Percentiles rank a stretch among this genome's conserved stretches.
Evolutionary conservation across 2,113 vertebrate genomes (phyloP).

Genomic region (Tachuris rubrigastra): DNA sequence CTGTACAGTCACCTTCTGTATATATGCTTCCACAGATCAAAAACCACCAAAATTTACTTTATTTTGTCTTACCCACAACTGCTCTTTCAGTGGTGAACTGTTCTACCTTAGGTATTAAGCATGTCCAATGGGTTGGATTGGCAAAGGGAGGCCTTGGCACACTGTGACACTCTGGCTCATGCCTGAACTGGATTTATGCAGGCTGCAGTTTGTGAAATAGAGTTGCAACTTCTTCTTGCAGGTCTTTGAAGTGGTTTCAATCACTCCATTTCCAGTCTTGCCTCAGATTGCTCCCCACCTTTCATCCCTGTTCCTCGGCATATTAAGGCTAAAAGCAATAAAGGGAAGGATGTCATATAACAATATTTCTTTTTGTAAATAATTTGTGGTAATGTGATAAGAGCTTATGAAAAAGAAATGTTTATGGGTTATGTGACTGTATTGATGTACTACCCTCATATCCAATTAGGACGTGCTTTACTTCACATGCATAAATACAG

Average conservation of each 20-base stretch:
- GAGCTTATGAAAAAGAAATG: not conserved
- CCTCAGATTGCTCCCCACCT: not conserved
- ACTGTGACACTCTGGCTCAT: fast-evolving
- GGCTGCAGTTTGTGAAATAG: not conserved
- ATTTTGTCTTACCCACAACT: not conserved
- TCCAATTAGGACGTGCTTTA: constrained; percentile 4
- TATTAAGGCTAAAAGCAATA: not conserved
- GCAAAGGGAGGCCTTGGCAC: not conserved
- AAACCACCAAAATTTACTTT: not conserved
- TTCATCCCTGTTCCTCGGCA: not conserved
- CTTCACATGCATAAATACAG: not conserved
- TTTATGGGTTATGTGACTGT: constrained; percentile 25
- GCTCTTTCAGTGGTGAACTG: not conserved
- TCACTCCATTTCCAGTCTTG: not conserved
- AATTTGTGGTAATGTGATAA: not conserved
- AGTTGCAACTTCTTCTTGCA: not conserved
- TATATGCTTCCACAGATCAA: not conserved
- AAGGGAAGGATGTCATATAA: not conserved
- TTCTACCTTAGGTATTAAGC: not conserved
- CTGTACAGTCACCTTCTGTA: fast-evolving
- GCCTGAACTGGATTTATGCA: not conserved
- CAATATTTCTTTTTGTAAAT: not conserved
- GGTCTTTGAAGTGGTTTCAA: not conserved
- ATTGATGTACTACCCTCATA: not conserved
- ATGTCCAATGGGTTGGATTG: not conserved